phyloP scores from a whole-genome alignment of 2,888 invertebrate genomes.

The Drosophila algonquin region DNA sequence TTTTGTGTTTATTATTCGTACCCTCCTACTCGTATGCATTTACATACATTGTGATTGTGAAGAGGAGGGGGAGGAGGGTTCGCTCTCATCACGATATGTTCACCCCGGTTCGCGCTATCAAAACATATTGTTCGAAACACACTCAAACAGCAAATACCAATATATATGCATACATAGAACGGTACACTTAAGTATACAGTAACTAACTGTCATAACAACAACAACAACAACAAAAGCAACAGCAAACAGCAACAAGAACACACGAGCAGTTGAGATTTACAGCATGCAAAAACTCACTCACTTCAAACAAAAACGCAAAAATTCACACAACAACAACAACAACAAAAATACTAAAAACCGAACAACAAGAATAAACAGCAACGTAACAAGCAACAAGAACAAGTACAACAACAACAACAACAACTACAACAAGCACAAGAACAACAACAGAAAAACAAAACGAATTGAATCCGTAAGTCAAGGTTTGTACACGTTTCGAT shows the following conservation, averaged over 20 bases:
- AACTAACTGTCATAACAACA: slow-evolving; percentile 44
- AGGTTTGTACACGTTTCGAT: slow-evolving; percentile 71
- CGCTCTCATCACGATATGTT: slow-evolving; percentile 42
- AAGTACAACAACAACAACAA: slow-evolving; percentile 62
- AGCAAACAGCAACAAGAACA: slow-evolving; percentile 57
- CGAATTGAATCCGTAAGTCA: slow-evolving; percentile 77
- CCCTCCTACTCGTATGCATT: slow-evolving; percentile 38
- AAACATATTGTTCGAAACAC: slow-evolving; percentile 51
- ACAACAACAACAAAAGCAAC: slow-evolving; percentile 49
- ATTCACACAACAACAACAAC: slow-evolving; percentile 48
- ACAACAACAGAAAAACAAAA: slow-evolving; percentile 61
- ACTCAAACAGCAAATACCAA: slow-evolving; percentile 21
- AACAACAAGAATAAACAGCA: slow-evolving; percentile 61
- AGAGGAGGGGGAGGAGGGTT: slow-evolving; percentile 19
- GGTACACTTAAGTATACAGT: slow-evolving; percentile 57
- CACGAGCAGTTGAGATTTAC: slow-evolving; percentile 61
- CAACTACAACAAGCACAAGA: slow-evolving; percentile 52
- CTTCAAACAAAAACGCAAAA: slow-evolving; percentile 61
- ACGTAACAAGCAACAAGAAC: slow-evolving; percentile 71
- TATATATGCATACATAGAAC: slow-evolving; percentile 31
- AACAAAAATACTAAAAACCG: slow-evolving; percentile 55
- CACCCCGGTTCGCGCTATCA: slow-evolving; percentile 18
- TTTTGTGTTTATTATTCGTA: slow-evolving; percentile 66
- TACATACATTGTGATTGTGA: not conserved
- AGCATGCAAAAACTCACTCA: slow-evolving; percentile 74